Base-by-base conservation (phyloP, 1,140 invertebrate species). In the Drosophila sulfurigaster region DNA sequence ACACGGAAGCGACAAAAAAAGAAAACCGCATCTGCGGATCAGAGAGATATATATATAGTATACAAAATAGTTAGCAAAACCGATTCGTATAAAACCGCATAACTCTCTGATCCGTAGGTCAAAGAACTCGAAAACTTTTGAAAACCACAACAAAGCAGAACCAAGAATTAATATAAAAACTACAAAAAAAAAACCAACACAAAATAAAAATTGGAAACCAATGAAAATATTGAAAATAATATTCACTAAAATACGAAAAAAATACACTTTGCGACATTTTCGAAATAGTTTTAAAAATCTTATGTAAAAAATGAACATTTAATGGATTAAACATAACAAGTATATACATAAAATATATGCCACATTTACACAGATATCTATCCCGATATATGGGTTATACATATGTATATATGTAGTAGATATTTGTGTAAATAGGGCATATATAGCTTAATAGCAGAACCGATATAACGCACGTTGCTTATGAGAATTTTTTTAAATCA, bases 401-500 rank as follows among this genome's bases (percentile, higher is more conserved):
- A 2, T 62, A 49, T 60, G 45, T 71, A 71, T 56, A 64, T 68
- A 41, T 41, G 13, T 59, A 59, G 6, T 54, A 46, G 43, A 78
- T 58, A 68, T 67, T 60, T 79, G 51, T 58, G 46, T 32, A 35
- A 45, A 52, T 43, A 8, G 43, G 69, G 35, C 75, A 79, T 64
- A 82, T 86, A 86, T 87, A 87, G 82, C 82, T 87, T 87, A 70
- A 75, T 75, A 88, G 82, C 82, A 80, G 80, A 81, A 88, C 80
- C 79, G 83, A 71, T 74, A 78, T 80, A 83, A 87, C 83, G 83
- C 83, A 88, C 83, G 85, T 88, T 88, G 83, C 83, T 88, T 88
- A 88, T 88, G 83, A 88, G 68, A 85, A 89, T 81, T 88, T 88
- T 67, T 88, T 88, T 79, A 79, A 87, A 87, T 88, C 83, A 83